Base-by-base conservation (phyloP, 1,140 invertebrate species). In the Mylabris phalerata region DNA sequence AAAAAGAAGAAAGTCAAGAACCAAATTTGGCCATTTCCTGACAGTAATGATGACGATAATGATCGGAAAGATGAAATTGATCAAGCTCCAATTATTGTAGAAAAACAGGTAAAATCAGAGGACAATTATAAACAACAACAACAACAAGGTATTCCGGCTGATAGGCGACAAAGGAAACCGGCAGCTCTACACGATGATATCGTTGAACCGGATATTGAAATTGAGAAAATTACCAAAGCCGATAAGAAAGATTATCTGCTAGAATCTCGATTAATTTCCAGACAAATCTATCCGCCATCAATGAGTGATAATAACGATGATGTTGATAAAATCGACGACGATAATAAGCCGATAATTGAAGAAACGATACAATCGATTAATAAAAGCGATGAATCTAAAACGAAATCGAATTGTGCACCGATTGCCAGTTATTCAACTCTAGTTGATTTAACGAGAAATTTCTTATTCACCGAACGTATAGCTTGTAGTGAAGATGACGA, bases 401-500 rank as follows among this genome's bases (percentile, higher is more conserved):
- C 49, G 1, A 11, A 6, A 13, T 10, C 42, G 41, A 52, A 19
- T 7, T 2, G 41, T n/a, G 7, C 10, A 11, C 32, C 42, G n/a
- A 27, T 44, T 26, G 50, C 27, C 2, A 43, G 11, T 2, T 25
- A 55, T 10, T 27, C 4, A 38, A 55, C 43, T 55, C 7, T 55
- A 40, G 19, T 40, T 13, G 52, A 55, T 47, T 40, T 55, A 0
- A 68, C 64, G 0, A 59, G 57, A 39, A 60, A 64, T 45, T 72
- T 72, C 59, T 45, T 73, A 43, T 57, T 63, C 10, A 63, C 65
- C n/a, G 71, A 73, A 62, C 61, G 64, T 40, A 48, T 61, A 24
- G 51, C 55, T 9, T 46, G 50, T 42, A 55, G 32, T 55, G 48
- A 54, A 50, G 52, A 57, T 19, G 48, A 19, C 19, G 19, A 45